These are phyloP conservation scores for Periplaneta americana DNA, from an alignment of 1,140 invertebrate species.

Conservation along the genomic window DNA sequence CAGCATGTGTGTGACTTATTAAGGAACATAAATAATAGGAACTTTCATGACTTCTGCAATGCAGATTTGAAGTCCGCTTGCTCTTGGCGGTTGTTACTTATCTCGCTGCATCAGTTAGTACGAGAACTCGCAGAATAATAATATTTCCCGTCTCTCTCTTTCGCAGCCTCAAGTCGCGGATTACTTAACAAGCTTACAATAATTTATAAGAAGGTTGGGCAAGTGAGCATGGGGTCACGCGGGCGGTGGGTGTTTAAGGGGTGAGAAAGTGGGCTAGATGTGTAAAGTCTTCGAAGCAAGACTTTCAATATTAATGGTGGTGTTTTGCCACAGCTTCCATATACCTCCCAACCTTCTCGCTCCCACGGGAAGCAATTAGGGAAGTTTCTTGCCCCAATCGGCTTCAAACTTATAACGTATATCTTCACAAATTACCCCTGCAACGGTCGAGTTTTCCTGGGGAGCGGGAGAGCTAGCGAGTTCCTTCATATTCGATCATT, in stretches of 20 bases:
- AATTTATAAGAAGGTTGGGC: neutral
- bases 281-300: neutral
- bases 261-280: neutral
- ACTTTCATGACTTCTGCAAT: neutral
- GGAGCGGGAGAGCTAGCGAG: too few species aligned
- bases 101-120: neutral
- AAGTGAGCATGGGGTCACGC: neutral
- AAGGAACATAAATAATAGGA: neutral
- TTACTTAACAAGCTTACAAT: neutral
- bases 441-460: neutral
- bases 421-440: constrained; percentile 4
- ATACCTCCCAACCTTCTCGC: neutral
- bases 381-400: constrained; percentile 1
- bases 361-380: constrained; percentile 3
- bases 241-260: neutral
- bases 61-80: neutral
- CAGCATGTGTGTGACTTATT: neutral
- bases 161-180: neutral
- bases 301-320: neutral
- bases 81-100: neutral
- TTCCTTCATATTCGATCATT: neutral
- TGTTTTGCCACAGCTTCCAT: neutral
- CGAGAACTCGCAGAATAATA: neutral
- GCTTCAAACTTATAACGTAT: constrained; percentile 4
- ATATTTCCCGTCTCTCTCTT: neutral